A percentile compares a stretch with the other conserved stretches of the same genome.
Evolutionary conservation across 1,140 invertebrate genomes (phyloP).

Genomic region (Philotrypesis tridentata): DNA sequence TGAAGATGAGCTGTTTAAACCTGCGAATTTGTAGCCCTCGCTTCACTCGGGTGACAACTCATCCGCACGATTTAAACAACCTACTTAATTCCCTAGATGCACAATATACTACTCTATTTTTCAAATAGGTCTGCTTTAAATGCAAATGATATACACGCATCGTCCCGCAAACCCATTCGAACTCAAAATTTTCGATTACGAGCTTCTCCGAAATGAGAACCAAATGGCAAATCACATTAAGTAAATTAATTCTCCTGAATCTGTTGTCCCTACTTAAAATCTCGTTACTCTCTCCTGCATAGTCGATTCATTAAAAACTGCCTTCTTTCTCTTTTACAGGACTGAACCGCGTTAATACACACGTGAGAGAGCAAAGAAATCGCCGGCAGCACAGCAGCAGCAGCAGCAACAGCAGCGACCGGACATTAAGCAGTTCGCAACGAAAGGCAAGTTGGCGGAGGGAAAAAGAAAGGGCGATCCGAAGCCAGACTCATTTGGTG

Average conservation of each 20-base stretch:
- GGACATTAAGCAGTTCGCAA: slow-evolving; percentile 14
- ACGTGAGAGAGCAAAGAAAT: slow-evolving; percentile 13
- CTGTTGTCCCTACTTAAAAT: background rate
- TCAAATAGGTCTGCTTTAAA: no score
- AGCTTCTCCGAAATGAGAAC: background rate
- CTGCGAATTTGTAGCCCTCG: no score
- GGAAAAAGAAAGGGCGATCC: background rate
- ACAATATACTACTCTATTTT: no score
- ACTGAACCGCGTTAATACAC: background rate
- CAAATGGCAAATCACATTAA: background rate
- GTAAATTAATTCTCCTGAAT: background rate
- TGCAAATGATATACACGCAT: no score
- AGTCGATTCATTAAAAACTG: slow-evolving; percentile 8
- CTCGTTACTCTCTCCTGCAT: background rate
- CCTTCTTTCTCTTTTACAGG: slow-evolving; percentile 21
- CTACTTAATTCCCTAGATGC: no score
- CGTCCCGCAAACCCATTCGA: no score
- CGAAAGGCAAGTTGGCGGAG: background rate
- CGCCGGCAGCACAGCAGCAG: background rate
- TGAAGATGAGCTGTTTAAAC: no score
- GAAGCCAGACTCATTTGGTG: background rate
- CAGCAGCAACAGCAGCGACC: no score
- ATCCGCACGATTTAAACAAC: no score
- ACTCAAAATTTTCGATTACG: no score
- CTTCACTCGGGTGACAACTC: no score